A percentile compares a stretch with the other conserved stretches of the same genome.
Conservation (phyloP, 2,797 vertebrate species). For the Ptychadena robeensis region DNA sequence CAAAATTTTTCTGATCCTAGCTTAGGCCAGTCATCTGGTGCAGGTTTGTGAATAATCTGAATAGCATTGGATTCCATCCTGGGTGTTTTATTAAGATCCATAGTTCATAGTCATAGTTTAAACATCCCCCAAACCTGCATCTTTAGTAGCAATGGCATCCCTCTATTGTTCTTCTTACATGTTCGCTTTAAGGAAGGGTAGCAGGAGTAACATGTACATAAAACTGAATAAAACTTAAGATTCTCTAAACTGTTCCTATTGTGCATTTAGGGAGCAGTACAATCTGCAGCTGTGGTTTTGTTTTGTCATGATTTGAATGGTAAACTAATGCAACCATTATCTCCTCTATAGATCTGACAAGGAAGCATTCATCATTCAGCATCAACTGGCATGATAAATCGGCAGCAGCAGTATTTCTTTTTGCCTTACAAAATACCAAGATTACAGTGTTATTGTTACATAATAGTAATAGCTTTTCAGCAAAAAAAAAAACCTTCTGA, state of each 20-base stretch:
- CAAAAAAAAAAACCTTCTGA: not conserved
- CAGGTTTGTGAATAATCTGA: no score
- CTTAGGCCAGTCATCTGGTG: no score
- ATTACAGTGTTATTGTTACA: not conserved
- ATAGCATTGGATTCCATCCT: no score
- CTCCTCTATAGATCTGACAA: not conserved
- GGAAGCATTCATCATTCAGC: not conserved
- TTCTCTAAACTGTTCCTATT: not conserved
- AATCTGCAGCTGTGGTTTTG: not conserved
- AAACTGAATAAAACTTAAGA: not conserved
- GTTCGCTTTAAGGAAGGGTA: not conserved
- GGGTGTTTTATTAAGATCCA: no score
- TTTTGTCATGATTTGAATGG: not conserved
- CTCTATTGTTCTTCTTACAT: no score
- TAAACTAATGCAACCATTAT: constrained; percentile 1
- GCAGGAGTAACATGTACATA: not conserved
- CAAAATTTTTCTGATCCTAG: no score
- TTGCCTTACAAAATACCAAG: not conserved
- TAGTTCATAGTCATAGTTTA: no score
- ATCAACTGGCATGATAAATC: not conserved
- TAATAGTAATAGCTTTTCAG: not conserved
- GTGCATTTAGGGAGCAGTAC: not conserved
- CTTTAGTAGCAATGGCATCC: no score
- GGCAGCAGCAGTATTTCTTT: not conserved
- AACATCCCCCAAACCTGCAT: no score